Evolutionary conservation across 2,888 invertebrate genomes (phyloP).

Genomic region (Hydrotaea diabolus): DNA sequence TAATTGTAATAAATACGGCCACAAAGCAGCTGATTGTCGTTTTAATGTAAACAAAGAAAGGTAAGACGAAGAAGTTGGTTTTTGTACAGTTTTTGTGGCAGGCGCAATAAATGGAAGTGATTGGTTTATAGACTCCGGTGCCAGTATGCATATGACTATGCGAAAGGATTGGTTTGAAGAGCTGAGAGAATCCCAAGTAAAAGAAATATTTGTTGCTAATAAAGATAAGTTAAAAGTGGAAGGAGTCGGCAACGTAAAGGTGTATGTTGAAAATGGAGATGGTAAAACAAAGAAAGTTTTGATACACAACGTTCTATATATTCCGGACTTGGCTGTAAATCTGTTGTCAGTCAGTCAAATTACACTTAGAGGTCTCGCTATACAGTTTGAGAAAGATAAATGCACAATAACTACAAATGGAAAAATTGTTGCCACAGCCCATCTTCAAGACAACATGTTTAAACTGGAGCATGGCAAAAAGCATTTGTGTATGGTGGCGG

Average conservation of each 20-base stretch:
- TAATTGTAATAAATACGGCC: slow-evolving; percentile 39
- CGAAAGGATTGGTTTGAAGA: slow-evolving; percentile 37
- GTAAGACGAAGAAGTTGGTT: slow-evolving; percentile 9
- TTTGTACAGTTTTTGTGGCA: slow-evolving; percentile 36
- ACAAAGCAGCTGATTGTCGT: slow-evolving; percentile 40
- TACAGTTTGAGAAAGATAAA: slow-evolving; percentile 7
- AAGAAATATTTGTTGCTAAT: slow-evolving; percentile 40
- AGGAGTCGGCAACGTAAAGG: slow-evolving; percentile 5
- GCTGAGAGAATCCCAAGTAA: background rate
- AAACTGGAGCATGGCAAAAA: background rate
- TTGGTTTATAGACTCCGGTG: slow-evolving; percentile 37
- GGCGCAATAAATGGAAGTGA: background rate
- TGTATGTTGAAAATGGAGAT: background rate
- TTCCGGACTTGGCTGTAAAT: slow-evolving; percentile 39
- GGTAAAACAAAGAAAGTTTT: background rate
- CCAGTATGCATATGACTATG: slow-evolving; percentile 39
- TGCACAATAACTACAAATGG: slow-evolving; percentile 19
- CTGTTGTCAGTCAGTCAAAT: slow-evolving; percentile 51
- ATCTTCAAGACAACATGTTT: slow-evolving; percentile 35
- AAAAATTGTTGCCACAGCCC: slow-evolving; percentile 2
- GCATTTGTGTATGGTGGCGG: slow-evolving; percentile 1
- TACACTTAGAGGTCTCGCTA: background rate
- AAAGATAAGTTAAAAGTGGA: slow-evolving; percentile 28
- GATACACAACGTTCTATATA: slow-evolving; percentile 1
- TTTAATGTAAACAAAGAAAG: background rate